These are phyloP conservation scores for Trichopria drosophilae DNA, from an alignment of 2,888 invertebrate species.

Conservation along the genomic window DNA sequence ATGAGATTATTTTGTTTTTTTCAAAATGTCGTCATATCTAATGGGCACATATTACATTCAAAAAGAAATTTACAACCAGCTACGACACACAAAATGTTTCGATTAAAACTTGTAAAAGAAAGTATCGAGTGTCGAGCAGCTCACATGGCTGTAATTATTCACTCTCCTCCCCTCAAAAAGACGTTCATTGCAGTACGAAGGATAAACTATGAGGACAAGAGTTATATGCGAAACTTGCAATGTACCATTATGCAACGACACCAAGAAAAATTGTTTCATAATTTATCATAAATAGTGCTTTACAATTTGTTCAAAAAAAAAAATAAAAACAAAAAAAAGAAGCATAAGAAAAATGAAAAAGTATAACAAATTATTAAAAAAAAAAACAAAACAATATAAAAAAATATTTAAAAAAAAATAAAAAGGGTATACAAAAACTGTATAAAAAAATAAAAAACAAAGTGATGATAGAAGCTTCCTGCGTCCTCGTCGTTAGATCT, in stretches of 20 bases:
- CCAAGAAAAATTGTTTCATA: constrained; percentile 7
- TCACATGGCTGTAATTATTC: constrained; percentile 21
- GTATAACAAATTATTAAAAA: no score
- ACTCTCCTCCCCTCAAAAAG: constrained; percentile 8
- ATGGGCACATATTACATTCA: constrained; percentile 7
- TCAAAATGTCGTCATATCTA: no score
- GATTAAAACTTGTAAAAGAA: constrained; percentile 9
- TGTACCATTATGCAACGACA: no score
- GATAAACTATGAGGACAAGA: constrained; percentile 5
- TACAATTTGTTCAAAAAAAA: no score
- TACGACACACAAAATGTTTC: not conserved
- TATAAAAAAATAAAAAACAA: not conserved
- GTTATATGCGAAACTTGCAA: not conserved
- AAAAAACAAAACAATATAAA: no score
- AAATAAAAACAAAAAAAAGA: constrained; percentile 2
- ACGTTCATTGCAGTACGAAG: constrained; percentile 19
- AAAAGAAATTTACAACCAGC: not conserved
- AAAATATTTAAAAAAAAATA: no score
- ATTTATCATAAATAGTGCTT: constrained; percentile 8
- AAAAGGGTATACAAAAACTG: no score
- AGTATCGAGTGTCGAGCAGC: constrained; percentile 10
- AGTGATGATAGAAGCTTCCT: constrained; percentile 6
- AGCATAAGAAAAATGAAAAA: not conserved
- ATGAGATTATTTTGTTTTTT: no score
- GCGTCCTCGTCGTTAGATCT: constrained; percentile 5